phyloP scores from a whole-genome alignment of 2,113 vertebrate species.

The Pardalotus punctatus region DNA sequence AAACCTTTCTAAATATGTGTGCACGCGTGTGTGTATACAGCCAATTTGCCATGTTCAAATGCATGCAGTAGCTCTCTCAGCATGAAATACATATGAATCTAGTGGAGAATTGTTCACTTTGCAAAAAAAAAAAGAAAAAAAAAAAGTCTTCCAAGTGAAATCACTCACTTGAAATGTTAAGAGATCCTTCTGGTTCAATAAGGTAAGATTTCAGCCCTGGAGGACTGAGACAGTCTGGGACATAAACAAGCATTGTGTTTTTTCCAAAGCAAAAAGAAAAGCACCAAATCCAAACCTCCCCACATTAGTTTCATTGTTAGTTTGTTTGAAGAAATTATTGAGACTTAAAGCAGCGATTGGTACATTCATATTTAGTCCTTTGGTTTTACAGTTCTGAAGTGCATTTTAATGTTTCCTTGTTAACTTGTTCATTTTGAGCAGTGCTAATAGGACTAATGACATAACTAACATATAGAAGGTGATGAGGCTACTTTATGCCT shows the following conservation, averaged over 20 bases:
- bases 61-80: background rate
- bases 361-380: background rate
- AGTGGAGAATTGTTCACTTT: background rate
- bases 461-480: background rate
- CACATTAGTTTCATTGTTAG: background rate
- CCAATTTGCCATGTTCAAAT: background rate
- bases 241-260: background rate
- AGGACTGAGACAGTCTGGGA: background rate
- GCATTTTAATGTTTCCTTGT: background rate
- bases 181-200: background rate
- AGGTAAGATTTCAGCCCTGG: background rate
- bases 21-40: background rate
- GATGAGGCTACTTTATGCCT: background rate
- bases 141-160: background rate
- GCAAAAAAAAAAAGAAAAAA: background rate
- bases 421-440: background rate
- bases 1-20: background rate
- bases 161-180: background rate
- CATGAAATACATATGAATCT: background rate
- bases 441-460: background rate
- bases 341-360: background rate
- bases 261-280: background rate
- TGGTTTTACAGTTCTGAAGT: background rate
- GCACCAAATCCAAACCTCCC: background rate
- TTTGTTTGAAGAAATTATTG: slow-evolving; percentile 7